phyloP scores from a whole-genome alignment of 2,113 vertebrate species.

The Poicephalus gulielmi region DNA sequence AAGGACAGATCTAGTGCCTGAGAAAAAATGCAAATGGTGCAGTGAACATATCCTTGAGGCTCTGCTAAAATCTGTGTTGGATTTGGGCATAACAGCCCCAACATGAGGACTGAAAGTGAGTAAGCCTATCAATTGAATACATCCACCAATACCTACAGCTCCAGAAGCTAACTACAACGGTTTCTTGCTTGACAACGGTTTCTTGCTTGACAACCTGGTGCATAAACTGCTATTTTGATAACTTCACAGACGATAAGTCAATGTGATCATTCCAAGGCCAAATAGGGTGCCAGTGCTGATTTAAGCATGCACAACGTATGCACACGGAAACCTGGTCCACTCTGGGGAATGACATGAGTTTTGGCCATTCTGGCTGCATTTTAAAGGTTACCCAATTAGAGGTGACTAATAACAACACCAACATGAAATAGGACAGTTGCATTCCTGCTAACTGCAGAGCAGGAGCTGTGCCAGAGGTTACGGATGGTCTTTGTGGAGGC shows the following conservation, averaged over 20 bases:
- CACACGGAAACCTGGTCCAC: neutral
- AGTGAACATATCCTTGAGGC: neutral
- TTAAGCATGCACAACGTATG: neutral
- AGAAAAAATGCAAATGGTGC: neutral
- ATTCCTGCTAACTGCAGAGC: neutral
- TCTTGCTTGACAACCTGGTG: neutral
- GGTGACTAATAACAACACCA: neutral
- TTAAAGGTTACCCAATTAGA: neutral
- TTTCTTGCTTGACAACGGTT: neutral
- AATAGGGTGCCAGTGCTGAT: neutral
- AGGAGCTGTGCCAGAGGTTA: neutral
- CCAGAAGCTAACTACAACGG: neutral
- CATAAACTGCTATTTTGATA: neutral
- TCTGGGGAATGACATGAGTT: neutral
- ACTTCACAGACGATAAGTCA: neutral
- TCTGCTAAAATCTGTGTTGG: neutral
- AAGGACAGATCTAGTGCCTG: neutral
- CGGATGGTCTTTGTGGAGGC: neutral
- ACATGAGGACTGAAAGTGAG: neutral
- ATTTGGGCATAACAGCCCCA: neutral
- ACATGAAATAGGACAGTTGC: neutral
- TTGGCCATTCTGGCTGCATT: neutral
- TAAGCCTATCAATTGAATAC: fast-evolving
- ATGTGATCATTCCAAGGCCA: neutral
- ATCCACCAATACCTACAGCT: neutral